These are phyloP conservation scores for Conops quadrifasciatus DNA, from an alignment of 2,888 invertebrate species.

Conservation along the genomic window DNA sequence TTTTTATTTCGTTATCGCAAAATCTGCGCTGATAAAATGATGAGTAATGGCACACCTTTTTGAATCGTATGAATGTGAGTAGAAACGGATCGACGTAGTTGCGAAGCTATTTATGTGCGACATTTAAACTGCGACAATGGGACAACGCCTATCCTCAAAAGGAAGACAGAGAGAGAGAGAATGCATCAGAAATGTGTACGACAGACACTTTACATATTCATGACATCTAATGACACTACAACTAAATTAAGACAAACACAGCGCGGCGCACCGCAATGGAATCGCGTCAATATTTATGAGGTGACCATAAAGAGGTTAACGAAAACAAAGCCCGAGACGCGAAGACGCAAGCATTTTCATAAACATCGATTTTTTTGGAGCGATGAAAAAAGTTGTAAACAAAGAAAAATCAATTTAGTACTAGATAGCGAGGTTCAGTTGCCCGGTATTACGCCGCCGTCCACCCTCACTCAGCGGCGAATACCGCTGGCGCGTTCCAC, in stretches of 20 bases:
- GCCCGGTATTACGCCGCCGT: not conserved
- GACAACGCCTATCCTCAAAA: not conserved
- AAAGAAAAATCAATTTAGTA: constrained; percentile 18
- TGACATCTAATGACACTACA: too few species aligned
- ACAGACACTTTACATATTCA: too few species aligned
- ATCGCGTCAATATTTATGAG: constrained; percentile 4
- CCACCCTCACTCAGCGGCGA: not conserved
- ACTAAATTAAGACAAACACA: too few species aligned
- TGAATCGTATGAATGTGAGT: not conserved
- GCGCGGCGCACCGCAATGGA: too few species aligned
- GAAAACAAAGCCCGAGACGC: not conserved
- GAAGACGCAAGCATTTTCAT: not conserved
- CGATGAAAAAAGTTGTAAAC: constrained; percentile 3
- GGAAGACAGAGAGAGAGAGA: too few species aligned
- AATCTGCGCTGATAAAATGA: constrained; percentile 18
- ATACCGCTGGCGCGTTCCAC: not conserved
- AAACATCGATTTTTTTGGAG: not conserved
- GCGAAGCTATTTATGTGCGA: too few species aligned
- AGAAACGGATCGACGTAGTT: too few species aligned
- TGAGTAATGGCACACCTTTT: not conserved
- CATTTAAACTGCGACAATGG: too few species aligned
- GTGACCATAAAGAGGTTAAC: not conserved
- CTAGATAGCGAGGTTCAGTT: not conserved
- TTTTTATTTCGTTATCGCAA: constrained; percentile 3
- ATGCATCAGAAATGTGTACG: too few species aligned